A percentile compares a stretch with the other conserved stretches of the same genome.
phyloP scores from a whole-genome alignment of 2,113 vertebrate genomes.

The Mobula hypostoma region DNA sequence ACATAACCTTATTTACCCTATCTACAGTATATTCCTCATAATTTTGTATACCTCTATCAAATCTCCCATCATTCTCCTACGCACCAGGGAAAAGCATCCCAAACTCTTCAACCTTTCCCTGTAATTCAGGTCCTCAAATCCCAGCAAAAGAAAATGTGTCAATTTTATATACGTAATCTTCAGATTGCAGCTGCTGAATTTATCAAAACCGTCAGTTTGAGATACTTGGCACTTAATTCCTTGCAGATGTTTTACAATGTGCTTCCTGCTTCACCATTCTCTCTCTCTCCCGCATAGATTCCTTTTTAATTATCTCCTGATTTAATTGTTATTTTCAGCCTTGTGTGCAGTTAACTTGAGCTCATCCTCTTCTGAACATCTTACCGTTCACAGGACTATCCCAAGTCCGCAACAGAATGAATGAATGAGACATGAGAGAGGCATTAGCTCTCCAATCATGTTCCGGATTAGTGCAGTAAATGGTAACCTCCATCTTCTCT shows the following conservation, averaged over 20 bases:
- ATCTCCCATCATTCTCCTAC: no score
- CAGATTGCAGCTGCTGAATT: not conserved
- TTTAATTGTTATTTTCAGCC: not conserved
- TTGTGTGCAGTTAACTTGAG: not conserved
- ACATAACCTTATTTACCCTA: no score
- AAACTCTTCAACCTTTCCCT: no score
- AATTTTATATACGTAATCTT: not conserved
- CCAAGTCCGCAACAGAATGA: not conserved
- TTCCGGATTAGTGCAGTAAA: not conserved
- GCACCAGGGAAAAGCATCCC: no score
- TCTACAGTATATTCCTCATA: no score
- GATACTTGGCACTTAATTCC: not conserved
- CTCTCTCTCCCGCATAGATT: not conserved
- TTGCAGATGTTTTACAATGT: not conserved
- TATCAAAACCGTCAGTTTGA: not conserved
- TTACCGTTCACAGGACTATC: not conserved
- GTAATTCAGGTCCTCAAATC: no score
- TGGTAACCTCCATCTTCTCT: not conserved
- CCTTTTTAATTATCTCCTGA: not conserved
- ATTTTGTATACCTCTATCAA: no score
- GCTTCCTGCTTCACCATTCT: not conserved
- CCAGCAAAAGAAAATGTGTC: not conserved
- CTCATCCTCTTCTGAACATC: not conserved
- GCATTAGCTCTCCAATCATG: not conserved
- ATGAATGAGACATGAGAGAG: not conserved